Base-by-base conservation (phyloP, 2,113 vertebrate genomes). In the Oncorhynchus kisutch region DNA sequence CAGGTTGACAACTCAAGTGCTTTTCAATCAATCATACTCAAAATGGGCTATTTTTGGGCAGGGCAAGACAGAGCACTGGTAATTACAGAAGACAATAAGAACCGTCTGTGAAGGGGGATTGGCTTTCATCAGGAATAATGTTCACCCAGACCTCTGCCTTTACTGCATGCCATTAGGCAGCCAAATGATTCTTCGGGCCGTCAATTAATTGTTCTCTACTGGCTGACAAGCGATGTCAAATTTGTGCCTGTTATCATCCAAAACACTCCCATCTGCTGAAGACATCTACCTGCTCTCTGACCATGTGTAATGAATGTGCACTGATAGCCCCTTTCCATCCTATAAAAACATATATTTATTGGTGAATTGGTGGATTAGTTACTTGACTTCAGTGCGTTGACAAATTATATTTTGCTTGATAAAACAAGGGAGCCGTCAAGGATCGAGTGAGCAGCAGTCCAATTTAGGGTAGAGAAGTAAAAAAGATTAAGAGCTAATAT, bases 71-170 rank as follows among this genome's bases (percentile, higher is more conserved):
- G 14, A 20, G 64, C 24, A 24, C 48, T 20, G 14, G 51, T 67
- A 67, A 67, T 67, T 9, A 45, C 20, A 27, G 3, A 9, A 66
- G 64, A 74, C 65, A 29, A 66, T 68, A 1, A 16, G 54, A 29
- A 11, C 16, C 31, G 24, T 22, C 31, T 73, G 66, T 24, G 34
- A 25, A 67, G 66, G 54, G 48, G 60, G 67, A 76, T 24, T 59
- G 65, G 25, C 51, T 72, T 78, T 57, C 69, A 77, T 72, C 73
- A 71, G 57, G 12, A 66, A 77, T 67, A 67, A 64, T 74, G 71
- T 73, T 59, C 70, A 64, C 4, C 74, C 65, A 25, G 34, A 60
- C 67, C 67, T 39, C 73, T 74, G 27, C 29, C 71, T 70, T 60
- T 62, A 67, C 51, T 31, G 31, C 69, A 64, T 75, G 49, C 67